These are phyloP conservation scores for Enhydra lutris DNA, from an alignment of 2,113 vertebrate genomes.

Conservation along the genomic window DNA sequence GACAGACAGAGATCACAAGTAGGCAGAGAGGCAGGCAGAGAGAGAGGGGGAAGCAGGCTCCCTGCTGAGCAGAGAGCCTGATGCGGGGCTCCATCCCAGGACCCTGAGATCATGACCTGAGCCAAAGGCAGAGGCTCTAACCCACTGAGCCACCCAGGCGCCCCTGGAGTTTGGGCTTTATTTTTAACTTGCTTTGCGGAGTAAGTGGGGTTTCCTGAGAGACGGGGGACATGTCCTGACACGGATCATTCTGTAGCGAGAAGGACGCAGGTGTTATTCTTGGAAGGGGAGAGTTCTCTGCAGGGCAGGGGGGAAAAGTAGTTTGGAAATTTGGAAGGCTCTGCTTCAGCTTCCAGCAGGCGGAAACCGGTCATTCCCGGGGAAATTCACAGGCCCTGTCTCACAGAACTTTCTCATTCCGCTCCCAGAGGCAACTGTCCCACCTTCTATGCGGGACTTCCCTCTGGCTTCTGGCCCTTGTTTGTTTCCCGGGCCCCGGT, in stretches of 20 bases:
- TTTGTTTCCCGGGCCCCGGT: constrained; percentile 43
- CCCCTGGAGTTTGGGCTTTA: neutral
- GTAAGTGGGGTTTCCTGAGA: neutral
- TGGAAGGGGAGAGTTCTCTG: constrained; percentile 22
- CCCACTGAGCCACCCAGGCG: no score
- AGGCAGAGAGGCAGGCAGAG: no score
- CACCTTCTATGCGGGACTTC: neutral
- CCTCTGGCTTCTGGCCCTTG: constrained; percentile 53
- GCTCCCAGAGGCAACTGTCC: neutral
- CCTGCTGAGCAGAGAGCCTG: no score
- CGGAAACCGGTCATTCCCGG: constrained; percentile 10
- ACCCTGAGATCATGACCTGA: no score
- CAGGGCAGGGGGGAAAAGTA: neutral
- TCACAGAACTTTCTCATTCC: neutral
- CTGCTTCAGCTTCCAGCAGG: neutral
- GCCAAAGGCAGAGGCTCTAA: no score
- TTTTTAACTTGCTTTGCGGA: neutral
- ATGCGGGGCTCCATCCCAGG: no score
- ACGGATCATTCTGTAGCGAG: neutral
- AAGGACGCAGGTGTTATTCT: constrained; percentile 41
- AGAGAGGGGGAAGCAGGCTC: no score
- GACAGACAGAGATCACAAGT: no score
- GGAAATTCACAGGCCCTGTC: constrained; percentile 23
- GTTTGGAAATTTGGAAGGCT: constrained; percentile 33
- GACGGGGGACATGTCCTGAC: fast-evolving